Conservation (phyloP, 2,797 vertebrate genomes). For the Erethizon dorsatum region DNA sequence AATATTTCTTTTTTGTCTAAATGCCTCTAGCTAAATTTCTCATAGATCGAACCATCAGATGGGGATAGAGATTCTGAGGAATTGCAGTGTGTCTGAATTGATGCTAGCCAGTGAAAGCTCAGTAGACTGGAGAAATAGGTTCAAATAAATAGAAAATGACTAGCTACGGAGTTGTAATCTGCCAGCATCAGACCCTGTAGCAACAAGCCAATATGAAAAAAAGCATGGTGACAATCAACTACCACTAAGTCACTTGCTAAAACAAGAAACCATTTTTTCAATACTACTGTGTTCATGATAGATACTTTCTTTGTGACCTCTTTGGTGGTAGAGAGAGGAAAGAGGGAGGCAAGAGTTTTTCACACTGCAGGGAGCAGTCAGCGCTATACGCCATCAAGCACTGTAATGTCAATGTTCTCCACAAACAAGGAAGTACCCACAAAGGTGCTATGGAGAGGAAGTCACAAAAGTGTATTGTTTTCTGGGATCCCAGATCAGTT, state of each 20-base stretch:
- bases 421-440: not conserved
- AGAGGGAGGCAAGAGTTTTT: not conserved
- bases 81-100: slow-evolving; percentile 91
- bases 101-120: slow-evolving; percentile 89
- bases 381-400: not conserved
- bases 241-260: slow-evolving; percentile 87
- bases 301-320: not conserved
- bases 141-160: slow-evolving; percentile 96
- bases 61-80: slow-evolving; percentile 90
- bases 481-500: not conserved
- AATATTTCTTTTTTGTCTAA: slow-evolving; percentile 95
- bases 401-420: not conserved
- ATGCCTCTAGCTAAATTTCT: slow-evolving; percentile 93
- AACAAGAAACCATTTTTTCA: not conserved
- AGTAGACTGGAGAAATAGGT: slow-evolving; percentile 87
- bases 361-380: not conserved
- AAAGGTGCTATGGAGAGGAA: not conserved
- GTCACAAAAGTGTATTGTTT: not conserved
- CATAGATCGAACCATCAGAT: slow-evolving; percentile 92
- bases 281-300: not conserved
- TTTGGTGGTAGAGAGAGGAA: not conserved
- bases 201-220: slow-evolving; percentile 88
- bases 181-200: slow-evolving; percentile 89
- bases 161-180: slow-evolving; percentile 94
- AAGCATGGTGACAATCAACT: slow-evolving; percentile 89